Evolutionary conservation across 2,797 vertebrate species (phyloP).

Genomic region (Acrossocheilus fasciatus): DNA sequence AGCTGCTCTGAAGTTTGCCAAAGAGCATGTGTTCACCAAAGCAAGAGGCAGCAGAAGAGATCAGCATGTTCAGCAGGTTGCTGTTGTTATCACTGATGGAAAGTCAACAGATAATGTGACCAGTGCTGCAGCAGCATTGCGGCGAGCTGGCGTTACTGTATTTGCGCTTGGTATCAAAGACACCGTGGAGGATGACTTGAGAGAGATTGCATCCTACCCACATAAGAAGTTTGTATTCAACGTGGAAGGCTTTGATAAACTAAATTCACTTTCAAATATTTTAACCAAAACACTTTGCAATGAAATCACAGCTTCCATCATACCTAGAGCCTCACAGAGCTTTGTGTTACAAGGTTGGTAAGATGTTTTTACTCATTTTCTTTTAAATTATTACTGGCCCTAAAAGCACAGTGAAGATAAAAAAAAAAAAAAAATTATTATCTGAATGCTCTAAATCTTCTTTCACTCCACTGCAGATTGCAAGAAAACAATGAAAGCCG

Average conservation of each 20-base stretch:
- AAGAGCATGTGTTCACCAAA: conserved; percentile 70
- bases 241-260: conserved; percentile 76
- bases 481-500: conserved; percentile 80
- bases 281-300: conserved; percentile 79
- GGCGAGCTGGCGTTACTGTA: conserved; percentile 72
- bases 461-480: conserved; percentile 74
- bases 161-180: conserved; percentile 79
- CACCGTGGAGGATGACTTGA: conserved; percentile 66
- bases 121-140: conserved; percentile 74
- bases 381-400: too few relatives aligned
- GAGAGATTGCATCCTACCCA: conserved; percentile 81
- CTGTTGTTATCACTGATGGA: conserved; percentile 81
- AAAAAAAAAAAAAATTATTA: too few relatives aligned
- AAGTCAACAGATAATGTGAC: conserved; percentile 76
- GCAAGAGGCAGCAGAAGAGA: conserved; percentile 74
- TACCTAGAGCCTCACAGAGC: neutral
- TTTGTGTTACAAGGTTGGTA: conserved; percentile 44
- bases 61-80: conserved; percentile 77
- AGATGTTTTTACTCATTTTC: neutral
- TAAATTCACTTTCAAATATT: conserved; percentile 71
- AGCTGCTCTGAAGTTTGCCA: conserved; percentile 78
- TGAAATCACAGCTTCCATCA: conserved; percentile 62
- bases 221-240: conserved; percentile 72
- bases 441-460: too few relatives aligned
- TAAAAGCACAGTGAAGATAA: too few relatives aligned